Base-by-base conservation (phyloP, 2,888 invertebrate genomes). In the Eutolmus rufibarbis region DNA sequence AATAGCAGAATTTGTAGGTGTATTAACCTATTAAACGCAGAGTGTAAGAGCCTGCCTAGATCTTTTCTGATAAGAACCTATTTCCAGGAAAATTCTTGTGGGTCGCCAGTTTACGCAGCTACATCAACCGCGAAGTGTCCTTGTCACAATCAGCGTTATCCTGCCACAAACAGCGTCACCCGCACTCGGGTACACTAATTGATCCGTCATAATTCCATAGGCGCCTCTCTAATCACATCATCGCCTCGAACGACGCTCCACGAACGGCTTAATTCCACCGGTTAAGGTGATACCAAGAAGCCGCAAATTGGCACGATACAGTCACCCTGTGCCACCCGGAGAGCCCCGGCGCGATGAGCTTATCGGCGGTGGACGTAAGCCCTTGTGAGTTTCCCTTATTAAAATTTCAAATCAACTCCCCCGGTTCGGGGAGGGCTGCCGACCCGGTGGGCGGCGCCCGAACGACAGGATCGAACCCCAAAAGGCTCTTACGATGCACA, bases 361-460 rank as follows among this genome's bases (percentile, higher is more conserved):
- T 79, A 79, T 79, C 79, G 23, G 46, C 51, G 79, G 51, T 79
- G 31, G 79, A 79, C 79, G 79, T 79, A 51, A 79, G 56, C 51
- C 28, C 51, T 23, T 28, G 79, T 51, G 79, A 79, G 51, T 79
- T 79, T 79, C 14, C 79, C 79, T 79, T 51, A 79, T 79, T 79
- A 79, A 79, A 79, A 79, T 79, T 79, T 79, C 79, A 79, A 79
- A 79, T 79, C 79, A 79, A 51, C 79, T 51, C 31, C 16, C 51
- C 43, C 43, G 12, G 12, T 34, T 34, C 5, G 40, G 43, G 77
- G 19, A n/a, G 8, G 40, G 16, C 1, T 7, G 19, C 37, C n/a
- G 34, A 34, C 31, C 31, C 5, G 19, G n/a, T n/a, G n/a, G n/a
- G n/a, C n/a, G n/a, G 77, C 23, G n/a, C 40, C 40, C 77, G 46